Base-by-base conservation (phyloP, 2,888 invertebrate genomes). In the Temnothorax unifasciatus region DNA sequence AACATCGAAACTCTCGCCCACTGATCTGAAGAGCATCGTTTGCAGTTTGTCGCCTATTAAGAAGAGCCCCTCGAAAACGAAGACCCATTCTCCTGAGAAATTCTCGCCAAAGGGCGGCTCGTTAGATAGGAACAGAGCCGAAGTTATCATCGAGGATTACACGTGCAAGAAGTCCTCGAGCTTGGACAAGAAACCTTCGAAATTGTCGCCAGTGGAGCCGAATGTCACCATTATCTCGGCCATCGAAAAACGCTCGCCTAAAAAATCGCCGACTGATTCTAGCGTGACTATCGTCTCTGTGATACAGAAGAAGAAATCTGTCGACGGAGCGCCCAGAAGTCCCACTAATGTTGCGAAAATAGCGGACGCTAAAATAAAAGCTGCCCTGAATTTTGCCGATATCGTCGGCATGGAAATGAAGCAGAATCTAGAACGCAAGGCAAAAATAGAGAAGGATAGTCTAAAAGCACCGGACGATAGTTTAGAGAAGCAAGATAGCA, bases 401-500 rank as follows among this genome's bases (percentile, higher is more conserved):
- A 84, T 94, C 0, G 94, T 94, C 3, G 92, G 92, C 3, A 88
- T 94, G 90, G 94, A 93, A 87, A 93, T 93, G 38, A 94, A 93
- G 85, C 92, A 92, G 76, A 93, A 93, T 47, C 54, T 93, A 6
- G 94, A 94, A 57, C 92, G 93, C 4, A 90, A 92, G 1, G 92
- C 92, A 2, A 92, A 89, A 21, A 63, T 87, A 0, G 88, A 86
- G 54, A 68, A 75, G 0, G 93, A 93, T 82, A 93, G 88, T 21
- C 79, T 94, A 34, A 89, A 88, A 47, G 89, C 92, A 18, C 94
- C 94, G 9, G 94, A 94, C 0, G 92, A 94, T 47, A 90, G 92
- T 29, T 84, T 94, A 44, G 94, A 95, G 52, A 93, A 92, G 84
- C 94, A 94, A 85, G 94, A 95, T 83, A 95, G 93, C 68, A 95